These are phyloP conservation scores for Palythoa grandis DNA, from an alignment of 92 coral and sea anemone species.

Conservation along the genomic window DNA sequence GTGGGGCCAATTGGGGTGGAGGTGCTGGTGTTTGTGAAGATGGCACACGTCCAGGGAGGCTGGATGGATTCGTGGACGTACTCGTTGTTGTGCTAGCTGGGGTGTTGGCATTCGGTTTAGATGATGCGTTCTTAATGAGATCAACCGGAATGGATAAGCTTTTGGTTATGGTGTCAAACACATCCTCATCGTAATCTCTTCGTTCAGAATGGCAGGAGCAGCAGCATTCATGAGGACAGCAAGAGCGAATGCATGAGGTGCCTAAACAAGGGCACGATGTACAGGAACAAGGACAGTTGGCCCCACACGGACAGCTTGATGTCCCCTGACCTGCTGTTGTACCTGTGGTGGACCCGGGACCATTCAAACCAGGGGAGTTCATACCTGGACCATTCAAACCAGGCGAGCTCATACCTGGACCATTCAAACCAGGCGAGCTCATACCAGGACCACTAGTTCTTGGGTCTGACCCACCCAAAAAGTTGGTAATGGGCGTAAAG, in stretches of 20 bases:
- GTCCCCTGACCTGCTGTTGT: background rate
- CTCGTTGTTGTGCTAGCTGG: background rate
- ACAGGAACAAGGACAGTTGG: background rate
- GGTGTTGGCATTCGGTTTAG: constrained; percentile 8
- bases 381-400: background rate
- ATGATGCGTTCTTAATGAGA: constrained; percentile 8
- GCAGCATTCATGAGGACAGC: constrained; percentile 24
- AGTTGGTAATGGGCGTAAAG: constrained; percentile 5
- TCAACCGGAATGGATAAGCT: constrained; percentile 28
- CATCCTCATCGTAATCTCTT: constrained; percentile 28
- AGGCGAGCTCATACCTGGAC: constrained; percentile 26
- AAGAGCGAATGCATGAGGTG: constrained; percentile 11
- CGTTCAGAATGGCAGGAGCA: constrained; percentile 25
- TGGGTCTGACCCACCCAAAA: background rate
- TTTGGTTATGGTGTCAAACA: constrained; percentile 39
- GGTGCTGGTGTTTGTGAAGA: background rate
- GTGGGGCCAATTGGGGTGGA: background rate
- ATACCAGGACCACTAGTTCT: background rate
- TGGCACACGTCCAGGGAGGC: background rate
- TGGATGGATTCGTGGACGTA: background rate
- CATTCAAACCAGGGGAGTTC: background rate
- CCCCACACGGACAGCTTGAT: constrained; percentile 9
- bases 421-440: constrained; percentile 14
- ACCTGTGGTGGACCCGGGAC: background rate
- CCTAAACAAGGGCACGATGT: background rate